These are phyloP conservation scores for Pseudochirops corinnae DNA, from an alignment of 2,797 vertebrate species.

Conservation along the genomic window DNA sequence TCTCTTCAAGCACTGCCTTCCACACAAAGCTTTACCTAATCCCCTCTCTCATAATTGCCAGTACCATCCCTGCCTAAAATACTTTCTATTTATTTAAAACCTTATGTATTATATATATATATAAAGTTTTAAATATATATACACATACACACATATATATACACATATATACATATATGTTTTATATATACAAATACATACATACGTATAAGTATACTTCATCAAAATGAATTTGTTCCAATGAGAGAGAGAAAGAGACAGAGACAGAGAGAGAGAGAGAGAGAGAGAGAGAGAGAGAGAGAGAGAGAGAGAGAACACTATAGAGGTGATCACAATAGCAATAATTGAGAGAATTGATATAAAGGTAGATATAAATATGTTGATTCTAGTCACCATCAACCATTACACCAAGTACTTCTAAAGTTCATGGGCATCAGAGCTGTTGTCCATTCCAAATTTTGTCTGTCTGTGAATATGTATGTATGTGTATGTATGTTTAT, in stretches of 20 bases:
- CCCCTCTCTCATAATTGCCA: not conserved
- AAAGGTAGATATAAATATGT: not conserved
- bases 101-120: not conserved
- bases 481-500: too few species aligned
- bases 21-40: not conserved
- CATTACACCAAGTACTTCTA: not conserved
- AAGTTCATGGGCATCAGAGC: not conserved
- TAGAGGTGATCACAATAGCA: not conserved
- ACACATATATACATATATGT: not conserved
- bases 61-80: not conserved
- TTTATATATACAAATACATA: not conserved
- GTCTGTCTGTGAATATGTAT: not conserved
- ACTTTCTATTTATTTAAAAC: not conserved
- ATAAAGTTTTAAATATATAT: too few species aligned
- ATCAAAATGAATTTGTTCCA: not conserved
- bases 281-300: too few species aligned
- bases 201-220: not conserved
- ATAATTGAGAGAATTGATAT: not conserved
- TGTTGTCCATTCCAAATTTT: not conserved
- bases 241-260: too few species aligned
- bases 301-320: not conserved
- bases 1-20: not conserved
- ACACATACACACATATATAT: too few species aligned
- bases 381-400: not conserved
- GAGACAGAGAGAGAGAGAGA: not conserved